Percentiles rank a stretch among this genome's conserved stretches.
Evolutionary conservation across 2,888 invertebrate species (phyloP).

Genomic region (Emmelina monodactyla): DNA sequence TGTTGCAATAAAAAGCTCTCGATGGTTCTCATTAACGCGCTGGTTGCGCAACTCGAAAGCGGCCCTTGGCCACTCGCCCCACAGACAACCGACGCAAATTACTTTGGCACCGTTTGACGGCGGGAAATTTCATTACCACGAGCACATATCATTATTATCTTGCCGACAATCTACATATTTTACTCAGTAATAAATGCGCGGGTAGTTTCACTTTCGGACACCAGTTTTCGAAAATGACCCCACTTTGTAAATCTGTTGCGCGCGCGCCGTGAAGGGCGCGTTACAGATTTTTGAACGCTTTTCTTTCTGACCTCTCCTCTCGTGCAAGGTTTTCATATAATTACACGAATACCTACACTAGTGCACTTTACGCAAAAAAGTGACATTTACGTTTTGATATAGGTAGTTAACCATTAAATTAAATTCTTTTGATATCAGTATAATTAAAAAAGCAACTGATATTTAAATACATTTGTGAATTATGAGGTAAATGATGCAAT

Average conservation of each 20-base stretch:
- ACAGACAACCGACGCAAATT: constrained; percentile 64
- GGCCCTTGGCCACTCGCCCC: constrained; percentile 57
- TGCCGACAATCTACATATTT: constrained; percentile 64
- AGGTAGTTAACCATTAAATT: constrained; percentile 11
- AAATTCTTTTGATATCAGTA: background rate
- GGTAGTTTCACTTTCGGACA: constrained; percentile 64
- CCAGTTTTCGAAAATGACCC: constrained; percentile 65
- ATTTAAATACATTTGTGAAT: background rate
- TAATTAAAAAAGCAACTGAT: background rate
- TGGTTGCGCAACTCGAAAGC: constrained; percentile 65
- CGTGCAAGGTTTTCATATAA: constrained; percentile 54
- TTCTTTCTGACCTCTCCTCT: constrained; percentile 60
- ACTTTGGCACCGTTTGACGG: constrained; percentile 67
- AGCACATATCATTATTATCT: constrained; percentile 68
- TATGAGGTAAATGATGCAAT: constrained; percentile 1
- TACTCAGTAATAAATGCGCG: constrained; percentile 62
- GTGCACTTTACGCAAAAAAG: constrained; percentile 43
- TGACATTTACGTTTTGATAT: constrained; percentile 35
- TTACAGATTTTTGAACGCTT: constrained; percentile 65
- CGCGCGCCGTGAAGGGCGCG: constrained; percentile 53
- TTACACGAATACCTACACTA: too few relatives aligned
- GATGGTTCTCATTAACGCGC: constrained; percentile 54
- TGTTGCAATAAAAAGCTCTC: constrained; percentile 46
- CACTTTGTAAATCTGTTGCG: constrained; percentile 49
- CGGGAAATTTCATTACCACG: constrained; percentile 67